These are phyloP conservation scores for Drosophila arizonae DNA, from an alignment of 1,140 invertebrate genomes.

Conservation along the genomic window DNA sequence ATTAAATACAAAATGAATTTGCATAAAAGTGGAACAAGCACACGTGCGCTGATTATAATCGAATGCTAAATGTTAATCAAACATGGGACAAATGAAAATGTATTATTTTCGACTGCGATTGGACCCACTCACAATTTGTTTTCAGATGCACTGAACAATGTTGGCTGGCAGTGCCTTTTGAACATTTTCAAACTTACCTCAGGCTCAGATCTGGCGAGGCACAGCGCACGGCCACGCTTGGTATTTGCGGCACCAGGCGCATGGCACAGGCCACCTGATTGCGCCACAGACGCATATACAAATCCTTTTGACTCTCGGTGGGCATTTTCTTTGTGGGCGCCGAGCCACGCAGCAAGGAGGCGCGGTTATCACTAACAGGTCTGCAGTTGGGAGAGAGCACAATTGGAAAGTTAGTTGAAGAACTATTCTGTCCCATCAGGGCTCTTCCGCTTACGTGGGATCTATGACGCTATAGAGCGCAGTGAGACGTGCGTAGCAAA, in stretches of 20 bases:
- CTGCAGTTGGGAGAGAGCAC: constrained; percentile 84
- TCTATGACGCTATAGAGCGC: constrained; percentile 96
- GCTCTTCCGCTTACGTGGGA: constrained; percentile 89
- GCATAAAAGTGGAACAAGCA: constrained; percentile 4
- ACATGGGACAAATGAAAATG: constrained; percentile 63
- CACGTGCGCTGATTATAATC: constrained; percentile 57
- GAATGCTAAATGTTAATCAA: constrained; percentile 64
- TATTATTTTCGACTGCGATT: constrained; percentile 33
- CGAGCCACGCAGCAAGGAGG: constrained; percentile 92
- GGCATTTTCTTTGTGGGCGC: constrained; percentile 90
- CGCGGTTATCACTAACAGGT: constrained; percentile 97
- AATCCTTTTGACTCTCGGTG: constrained; percentile 89
- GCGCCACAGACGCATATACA: constrained; percentile 95
- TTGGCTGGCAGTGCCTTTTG: not conserved
- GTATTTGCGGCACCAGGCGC: constrained; percentile 93
- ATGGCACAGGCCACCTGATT: constrained; percentile 98
- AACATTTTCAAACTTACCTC: constrained; percentile 85
- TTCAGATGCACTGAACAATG: constrained; percentile 25
- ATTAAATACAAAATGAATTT: constrained; percentile 22
- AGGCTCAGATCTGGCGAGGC: constrained; percentile 96
- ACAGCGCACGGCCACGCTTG: constrained; percentile 92
- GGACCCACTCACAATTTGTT: constrained; percentile 17
- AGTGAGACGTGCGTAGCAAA: constrained; percentile 95
- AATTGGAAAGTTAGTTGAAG: not conserved
- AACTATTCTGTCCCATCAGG: not conserved